phyloP scores from a whole-genome alignment of 2,113 vertebrate species.

The Bufo bufo region DNA sequence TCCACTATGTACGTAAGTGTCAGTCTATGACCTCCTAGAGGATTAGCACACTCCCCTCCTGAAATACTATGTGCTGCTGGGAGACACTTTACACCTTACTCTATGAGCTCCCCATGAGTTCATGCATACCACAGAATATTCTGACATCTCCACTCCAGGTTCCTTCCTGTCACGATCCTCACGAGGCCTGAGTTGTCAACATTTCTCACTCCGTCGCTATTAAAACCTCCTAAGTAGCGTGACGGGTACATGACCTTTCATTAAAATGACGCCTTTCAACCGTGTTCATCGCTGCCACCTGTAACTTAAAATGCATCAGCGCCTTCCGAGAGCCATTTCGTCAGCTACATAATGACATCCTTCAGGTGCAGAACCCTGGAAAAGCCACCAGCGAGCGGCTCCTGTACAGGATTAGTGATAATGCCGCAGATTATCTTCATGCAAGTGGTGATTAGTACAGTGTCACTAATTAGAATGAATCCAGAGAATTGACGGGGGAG shows the following conservation, averaged over 20 bases:
- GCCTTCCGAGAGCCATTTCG: neutral
- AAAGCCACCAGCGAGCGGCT: neutral
- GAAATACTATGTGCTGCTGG: neutral
- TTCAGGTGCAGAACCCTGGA: constrained; percentile 9
- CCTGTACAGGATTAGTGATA: constrained; percentile 25
- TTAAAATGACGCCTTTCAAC: constrained; percentile 12
- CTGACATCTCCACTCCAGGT: neutral
- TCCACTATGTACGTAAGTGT: no score
- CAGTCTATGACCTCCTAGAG: no score
- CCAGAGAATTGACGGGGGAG: neutral
- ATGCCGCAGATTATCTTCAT: neutral
- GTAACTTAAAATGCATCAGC: constrained; percentile 20
- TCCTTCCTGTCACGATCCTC: neutral
- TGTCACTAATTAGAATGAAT: constrained; percentile 7
- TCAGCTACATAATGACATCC: constrained; percentile 16
- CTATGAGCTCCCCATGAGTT: no score
- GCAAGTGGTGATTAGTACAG: neutral
- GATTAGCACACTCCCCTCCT: no score
- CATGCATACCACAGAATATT: neutral
- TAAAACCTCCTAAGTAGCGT: constrained; percentile 51
- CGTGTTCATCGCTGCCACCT: neutral
- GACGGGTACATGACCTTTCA: constrained; percentile 38
- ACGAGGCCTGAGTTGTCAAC: constrained; percentile 37
- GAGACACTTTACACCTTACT: no score
- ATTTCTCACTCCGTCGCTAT: constrained; percentile 5